These are phyloP conservation scores for Stratiolaelaps scimitus DNA, from an alignment of 1,140 invertebrate genomes.

Conservation along the genomic window DNA sequence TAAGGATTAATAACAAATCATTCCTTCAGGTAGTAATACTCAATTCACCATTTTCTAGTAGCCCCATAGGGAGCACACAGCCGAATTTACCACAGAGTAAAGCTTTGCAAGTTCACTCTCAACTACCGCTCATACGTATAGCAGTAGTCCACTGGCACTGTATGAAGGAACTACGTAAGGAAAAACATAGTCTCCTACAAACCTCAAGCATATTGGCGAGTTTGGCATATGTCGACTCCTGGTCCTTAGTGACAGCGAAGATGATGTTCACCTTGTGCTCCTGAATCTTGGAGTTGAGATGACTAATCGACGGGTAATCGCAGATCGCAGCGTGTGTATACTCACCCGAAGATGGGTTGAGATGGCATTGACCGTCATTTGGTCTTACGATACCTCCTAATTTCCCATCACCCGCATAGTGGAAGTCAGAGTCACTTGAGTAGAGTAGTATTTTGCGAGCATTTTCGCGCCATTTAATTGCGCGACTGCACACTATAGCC, in stretches of 20 bases:
- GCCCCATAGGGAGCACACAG: too few relatives aligned
- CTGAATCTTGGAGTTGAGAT: slow-evolving; percentile 64
- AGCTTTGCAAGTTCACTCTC: too few relatives aligned
- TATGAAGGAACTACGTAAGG: too few relatives aligned
- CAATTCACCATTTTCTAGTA: too few relatives aligned
- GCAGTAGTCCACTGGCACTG: too few relatives aligned
- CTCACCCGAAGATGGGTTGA: slow-evolving; percentile 48
- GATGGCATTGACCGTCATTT: slow-evolving; percentile 80
- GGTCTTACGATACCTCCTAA: slow-evolving; percentile 61
- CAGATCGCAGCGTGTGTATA: slow-evolving; percentile 62
- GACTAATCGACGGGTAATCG: slow-evolving; percentile 93
- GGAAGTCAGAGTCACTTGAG: slow-evolving; percentile 39
- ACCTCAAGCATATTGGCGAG: slow-evolving; percentile 60
- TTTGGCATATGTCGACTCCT: slow-evolving; percentile 67
- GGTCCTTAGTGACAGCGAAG: slow-evolving; percentile 85
- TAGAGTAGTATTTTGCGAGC: slow-evolving; percentile 38
- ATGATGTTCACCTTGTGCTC: slow-evolving; percentile 92
- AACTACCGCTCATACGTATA: too few relatives aligned
- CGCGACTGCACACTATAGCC: slow-evolving; percentile 33
- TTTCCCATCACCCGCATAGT: slow-evolving; percentile 40
- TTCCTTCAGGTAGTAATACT: too few relatives aligned
- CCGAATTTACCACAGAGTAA: too few relatives aligned
- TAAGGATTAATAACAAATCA: too few relatives aligned
- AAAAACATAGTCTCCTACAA: slow-evolving; percentile 47
- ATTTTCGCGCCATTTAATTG: slow-evolving; percentile 36